Evolutionary conservation across 1,140 invertebrate species (phyloP).

Genomic region (Oppia nitens): DNA sequence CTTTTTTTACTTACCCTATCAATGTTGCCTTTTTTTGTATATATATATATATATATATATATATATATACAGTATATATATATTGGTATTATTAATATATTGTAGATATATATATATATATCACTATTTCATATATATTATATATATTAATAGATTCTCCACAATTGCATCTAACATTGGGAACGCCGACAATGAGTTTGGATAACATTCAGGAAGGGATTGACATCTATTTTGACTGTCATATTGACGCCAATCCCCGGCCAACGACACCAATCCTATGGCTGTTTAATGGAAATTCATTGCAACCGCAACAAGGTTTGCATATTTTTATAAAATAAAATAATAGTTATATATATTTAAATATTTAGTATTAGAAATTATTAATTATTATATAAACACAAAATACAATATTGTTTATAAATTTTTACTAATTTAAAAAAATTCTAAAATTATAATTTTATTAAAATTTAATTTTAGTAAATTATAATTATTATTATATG

Average conservation of each 20-base stretch:
- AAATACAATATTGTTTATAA: neutral
- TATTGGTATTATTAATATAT: too few species aligned
- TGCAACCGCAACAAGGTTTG: conserved; percentile 2
- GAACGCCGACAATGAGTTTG: conserved; percentile 10
- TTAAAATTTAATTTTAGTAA: too few species aligned
- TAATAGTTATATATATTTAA: neutral
- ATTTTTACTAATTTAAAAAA: neutral
- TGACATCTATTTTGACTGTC: conserved; percentile 71
- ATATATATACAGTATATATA: too few species aligned
- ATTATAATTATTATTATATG: too few species aligned
- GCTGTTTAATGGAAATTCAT: conserved; percentile 11
- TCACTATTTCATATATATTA: too few species aligned
- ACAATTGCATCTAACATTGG: conserved; percentile 9
- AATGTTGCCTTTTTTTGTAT: too few species aligned
- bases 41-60: too few species aligned
- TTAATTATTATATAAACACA: neutral
- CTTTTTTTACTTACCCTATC: too few species aligned
- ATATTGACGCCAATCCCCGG: conserved; percentile 20
- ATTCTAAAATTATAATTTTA: too few species aligned
- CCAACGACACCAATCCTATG: conserved; percentile 14
- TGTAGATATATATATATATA: too few species aligned
- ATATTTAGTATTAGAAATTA: neutral
- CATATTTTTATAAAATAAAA: neutral
- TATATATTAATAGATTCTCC: conserved; percentile 9
- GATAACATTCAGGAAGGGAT: conserved; percentile 42